Conservation (phyloP, 2,113 vertebrate genomes). For the Edolisoma coerulescens region DNA sequence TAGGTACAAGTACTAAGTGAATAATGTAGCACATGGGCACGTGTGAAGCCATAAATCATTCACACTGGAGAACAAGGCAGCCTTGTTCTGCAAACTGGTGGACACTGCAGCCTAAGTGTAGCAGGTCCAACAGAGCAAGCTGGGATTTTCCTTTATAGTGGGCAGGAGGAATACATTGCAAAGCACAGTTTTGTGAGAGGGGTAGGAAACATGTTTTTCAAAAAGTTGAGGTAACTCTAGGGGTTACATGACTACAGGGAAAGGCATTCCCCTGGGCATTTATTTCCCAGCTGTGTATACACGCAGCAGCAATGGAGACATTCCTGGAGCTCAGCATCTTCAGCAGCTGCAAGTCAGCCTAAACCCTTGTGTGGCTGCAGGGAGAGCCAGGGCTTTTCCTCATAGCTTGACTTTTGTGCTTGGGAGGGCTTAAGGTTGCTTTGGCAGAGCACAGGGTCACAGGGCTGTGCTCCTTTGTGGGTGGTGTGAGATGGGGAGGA, state of each 20-base stretch:
- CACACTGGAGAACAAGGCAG: slow-evolving; percentile 22
- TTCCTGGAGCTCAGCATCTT: neutral
- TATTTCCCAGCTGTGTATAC: neutral
- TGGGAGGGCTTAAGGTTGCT: neutral
- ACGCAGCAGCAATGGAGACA: rapidly evolving
- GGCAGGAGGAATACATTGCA: neutral
- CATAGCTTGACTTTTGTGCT: neutral
- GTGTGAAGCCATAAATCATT: slow-evolving; percentile 55
- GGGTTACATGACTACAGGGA: neutral
- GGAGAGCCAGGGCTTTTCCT: neutral
- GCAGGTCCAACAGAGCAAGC: slow-evolving; percentile 21
- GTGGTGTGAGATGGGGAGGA: neutral
- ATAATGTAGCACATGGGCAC: slow-evolving; percentile 36
- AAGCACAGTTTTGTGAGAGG: neutral
- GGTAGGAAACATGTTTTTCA: neutral
- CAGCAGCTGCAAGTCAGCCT: neutral
- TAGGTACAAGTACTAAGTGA: slow-evolving; percentile 25
- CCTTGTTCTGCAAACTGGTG: slow-evolving; percentile 51
- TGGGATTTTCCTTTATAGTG: neutral
- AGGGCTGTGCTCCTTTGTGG: neutral
- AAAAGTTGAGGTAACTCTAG: neutral
- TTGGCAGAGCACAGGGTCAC: neutral
- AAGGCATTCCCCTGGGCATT: neutral
- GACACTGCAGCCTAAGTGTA: slow-evolving; percentile 34
- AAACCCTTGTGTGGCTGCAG: neutral